phyloP scores from a whole-genome alignment of 92 coral and sea anemone species.

The Desmophyllum pertusum region DNA sequence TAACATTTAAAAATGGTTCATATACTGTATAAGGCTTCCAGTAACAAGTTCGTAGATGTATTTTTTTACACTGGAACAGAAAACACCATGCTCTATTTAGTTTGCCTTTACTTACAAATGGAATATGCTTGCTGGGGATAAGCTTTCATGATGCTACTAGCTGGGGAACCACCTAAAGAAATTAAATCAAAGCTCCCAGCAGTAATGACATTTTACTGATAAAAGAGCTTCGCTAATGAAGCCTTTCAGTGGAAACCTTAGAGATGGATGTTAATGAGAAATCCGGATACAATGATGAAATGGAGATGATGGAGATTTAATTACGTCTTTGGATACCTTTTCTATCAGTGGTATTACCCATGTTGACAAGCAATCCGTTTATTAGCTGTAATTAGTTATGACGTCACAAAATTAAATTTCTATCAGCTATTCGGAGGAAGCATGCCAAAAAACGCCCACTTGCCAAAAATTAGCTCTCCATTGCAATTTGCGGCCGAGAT shows the following conservation, averaged over 20 bases:
- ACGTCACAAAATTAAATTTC: too few species aligned
- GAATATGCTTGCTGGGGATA: neutral
- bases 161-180: neutral
- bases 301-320: too few species aligned
- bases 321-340: too few species aligned
- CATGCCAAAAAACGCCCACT: too few species aligned
- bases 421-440: too few species aligned
- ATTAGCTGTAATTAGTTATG: neutral
- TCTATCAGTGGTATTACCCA: too few species aligned
- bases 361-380: neutral
- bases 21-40: neutral
- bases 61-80: neutral
- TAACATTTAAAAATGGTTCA: too few species aligned
- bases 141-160: neutral
- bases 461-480: too few species aligned
- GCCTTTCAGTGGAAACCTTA: neutral
- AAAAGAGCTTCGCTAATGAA: neutral
- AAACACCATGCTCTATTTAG: too few species aligned
- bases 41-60: neutral
- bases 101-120: neutral
- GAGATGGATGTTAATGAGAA: neutral
- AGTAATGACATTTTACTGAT: neutral
- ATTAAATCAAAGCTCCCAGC: neutral
- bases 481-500: too few species aligned
- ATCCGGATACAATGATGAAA: neutral